Base-by-base conservation (phyloP, 2,888 invertebrate genomes). In the Hirtodrosophila trivittata region DNA sequence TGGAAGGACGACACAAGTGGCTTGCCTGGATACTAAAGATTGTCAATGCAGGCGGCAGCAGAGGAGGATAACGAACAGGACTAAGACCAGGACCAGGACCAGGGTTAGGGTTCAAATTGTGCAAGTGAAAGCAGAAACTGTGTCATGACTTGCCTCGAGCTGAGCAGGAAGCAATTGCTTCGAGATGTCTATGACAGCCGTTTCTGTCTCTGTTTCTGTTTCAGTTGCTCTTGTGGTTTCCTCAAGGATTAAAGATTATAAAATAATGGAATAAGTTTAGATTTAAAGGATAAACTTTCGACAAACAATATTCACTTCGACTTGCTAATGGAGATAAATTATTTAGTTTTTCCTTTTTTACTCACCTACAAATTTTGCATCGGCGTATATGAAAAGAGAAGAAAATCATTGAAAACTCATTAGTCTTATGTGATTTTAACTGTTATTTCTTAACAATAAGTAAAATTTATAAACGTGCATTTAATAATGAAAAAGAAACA, bases 321-420 rank as follows among this genome's bases (percentile, higher is more conserved):
- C n/a, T n/a, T n/a, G n/a, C n/a, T n/a, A n/a, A n/a, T n/a, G n/a
- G n/a, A n/a, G n/a, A n/a, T n/a, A n/a, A n/a, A n/a, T n/a, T n/a
- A n/a, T n/a, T n/a, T n/a, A n/a, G n/a, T n/a, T n/a, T 28, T 9
- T 9, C 18, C 18, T 9, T 28, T 28, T 46, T 52, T 9, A 71
- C 73, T 67, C 45, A 72, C 72, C 73, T 73, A 33, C 12, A 14
- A 14, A 18, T 18, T n/a, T n/a, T 9, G 8, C 10, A 28, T 1
- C 9, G n/a, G 8, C 0, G 0, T 13, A 60, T 25, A 72, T 68
- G 74, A 73, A 72, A 73, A 51, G 57, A 74, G 30, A 72, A 65
- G 41, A 45, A 18, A 37, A 14, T 21, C 10, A 1, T 0, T 18
- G 26, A 57, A 25, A 32, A 8, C 30, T 9, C 12, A 32, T 50